A percentile compares a stretch with the other conserved stretches of the same genome.
phyloP scores from a whole-genome alignment of 2,113 vertebrate species.

The Smithornis capensis region DNA sequence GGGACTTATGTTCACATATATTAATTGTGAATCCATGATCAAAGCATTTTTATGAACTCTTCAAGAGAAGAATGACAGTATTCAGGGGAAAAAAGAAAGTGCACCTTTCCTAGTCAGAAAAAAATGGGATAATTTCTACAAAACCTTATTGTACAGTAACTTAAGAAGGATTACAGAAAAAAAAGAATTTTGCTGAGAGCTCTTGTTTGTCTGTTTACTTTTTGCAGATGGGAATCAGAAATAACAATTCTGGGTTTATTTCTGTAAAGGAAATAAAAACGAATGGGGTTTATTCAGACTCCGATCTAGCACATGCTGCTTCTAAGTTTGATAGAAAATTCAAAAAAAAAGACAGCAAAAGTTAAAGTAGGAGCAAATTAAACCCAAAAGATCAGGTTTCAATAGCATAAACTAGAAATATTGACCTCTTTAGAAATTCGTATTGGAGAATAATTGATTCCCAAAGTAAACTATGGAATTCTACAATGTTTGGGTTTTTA shows the following conservation, averaged over 20 bases:
- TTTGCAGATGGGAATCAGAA: neutral
- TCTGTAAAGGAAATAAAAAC: neutral
- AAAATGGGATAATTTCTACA: neutral
- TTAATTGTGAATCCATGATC: neutral
- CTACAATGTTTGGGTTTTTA: neutral
- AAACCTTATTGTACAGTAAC: neutral
- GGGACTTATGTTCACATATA: neutral
- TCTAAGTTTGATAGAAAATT: neutral
- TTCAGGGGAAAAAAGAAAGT: neutral
- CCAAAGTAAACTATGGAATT: neutral
- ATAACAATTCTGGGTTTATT: neutral
- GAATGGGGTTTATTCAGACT: neutral
- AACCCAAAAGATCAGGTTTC: neutral
- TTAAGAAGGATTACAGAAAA: neutral
- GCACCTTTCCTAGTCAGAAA: neutral
- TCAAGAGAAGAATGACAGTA: neutral
- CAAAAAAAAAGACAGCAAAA: neutral
- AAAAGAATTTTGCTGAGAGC: neutral
- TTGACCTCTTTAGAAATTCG: rapidly evolving
- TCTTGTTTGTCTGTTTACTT: neutral
- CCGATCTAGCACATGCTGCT: neutral
- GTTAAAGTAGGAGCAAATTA: neutral
- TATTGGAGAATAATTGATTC: neutral
- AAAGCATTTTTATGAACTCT: neutral
- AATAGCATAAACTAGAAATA: neutral